A percentile compares a stretch with the other conserved stretches of the same genome.
These are phyloP conservation scores for Brachionus asplanchnoidis DNA, from an alignment of 1,140 invertebrate genomes.

Conservation along the genomic window DNA sequence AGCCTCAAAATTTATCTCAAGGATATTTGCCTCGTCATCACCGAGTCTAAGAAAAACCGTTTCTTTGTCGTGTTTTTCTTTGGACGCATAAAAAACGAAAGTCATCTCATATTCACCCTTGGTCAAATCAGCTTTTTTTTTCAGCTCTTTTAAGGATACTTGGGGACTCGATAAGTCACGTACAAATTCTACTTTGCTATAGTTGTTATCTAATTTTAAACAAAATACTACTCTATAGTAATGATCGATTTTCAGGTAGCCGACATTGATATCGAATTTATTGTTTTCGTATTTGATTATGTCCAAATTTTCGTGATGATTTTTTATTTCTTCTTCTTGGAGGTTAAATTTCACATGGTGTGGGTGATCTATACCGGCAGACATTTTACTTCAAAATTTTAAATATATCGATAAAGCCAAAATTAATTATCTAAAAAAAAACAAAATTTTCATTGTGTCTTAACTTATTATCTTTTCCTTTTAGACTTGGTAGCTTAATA, in stretches of 20 bases:
- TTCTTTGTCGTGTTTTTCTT: constrained; percentile 38
- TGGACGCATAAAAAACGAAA: background rate
- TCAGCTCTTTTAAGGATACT: constrained; percentile 2
- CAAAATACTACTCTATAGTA: constrained; percentile 19
- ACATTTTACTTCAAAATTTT: background rate
- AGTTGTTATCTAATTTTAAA: background rate
- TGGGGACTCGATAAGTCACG: background rate
- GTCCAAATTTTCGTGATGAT: constrained; percentile 39
- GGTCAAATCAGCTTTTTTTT: background rate
- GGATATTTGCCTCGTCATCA: background rate
- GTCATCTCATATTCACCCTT: background rate
- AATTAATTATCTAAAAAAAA: background rate
- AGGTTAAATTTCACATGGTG: constrained; percentile 41
- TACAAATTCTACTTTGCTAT: background rate
- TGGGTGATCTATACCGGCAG: background rate
- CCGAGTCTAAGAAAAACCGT: background rate
- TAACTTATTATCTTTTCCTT: no score
- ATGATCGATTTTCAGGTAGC: constrained; percentile 35
- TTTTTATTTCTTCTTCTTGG: constrained; percentile 28
- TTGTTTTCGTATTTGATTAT: background rate
- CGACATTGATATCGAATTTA: constrained; percentile 32
- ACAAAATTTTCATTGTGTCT: background rate
- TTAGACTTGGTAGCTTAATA: background rate
- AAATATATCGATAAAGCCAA: background rate
- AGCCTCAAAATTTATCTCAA: constrained; percentile 14